Evolutionary conservation across 2,888 invertebrate genomes (phyloP), one percentile per base, ranked within the genome.

Genomic region (Synergus umbraculus): DNA sequence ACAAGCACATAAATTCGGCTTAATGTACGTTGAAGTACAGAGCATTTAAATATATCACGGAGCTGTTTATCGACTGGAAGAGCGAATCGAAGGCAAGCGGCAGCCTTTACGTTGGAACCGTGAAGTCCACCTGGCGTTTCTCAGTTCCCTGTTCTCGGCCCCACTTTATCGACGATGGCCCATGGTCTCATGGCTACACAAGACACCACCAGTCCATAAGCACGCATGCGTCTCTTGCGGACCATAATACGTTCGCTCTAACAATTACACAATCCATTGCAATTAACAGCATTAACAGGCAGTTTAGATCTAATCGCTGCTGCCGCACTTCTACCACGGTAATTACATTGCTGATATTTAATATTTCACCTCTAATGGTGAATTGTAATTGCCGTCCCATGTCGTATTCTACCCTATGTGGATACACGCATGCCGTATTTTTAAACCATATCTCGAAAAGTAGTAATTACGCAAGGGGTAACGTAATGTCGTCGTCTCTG

Each of bases 241-340:
- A 37, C 29, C 49, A 73, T 73, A 73, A 82, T 43, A 29, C 66
- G 41, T 58, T 41, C 22, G 18, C 77, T 76, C 29, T n/a, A 85
- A 85, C 85, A 87, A 88, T 89, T 88, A 88, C 86, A 86, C 86
- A 87, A 88, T 87, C 87, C 85, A 86, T 89, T 83, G 88, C 87
- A 87, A 88, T 86, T 88, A 89, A 87, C 85, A 81, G 86, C 85
- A 87, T 86, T 86, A 85, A 83, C 80, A 82, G 85, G 78, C 85
- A 83, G 84, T 87, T 88, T 85, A 86, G 87, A 88, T 88, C 85
- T 86, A 86, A 88, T 88, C 87, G 86, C 73, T 77, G 80, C 82
- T 76, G 79, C 79, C 80, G 80, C 82, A 83, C 85, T 85, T 81
- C 83, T 81, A 83, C 84, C 84, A 82, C 81, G 76, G 84, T 88